Conservation (phyloP, 2,113 vertebrate species). For the Clarias batrachus region DNA sequence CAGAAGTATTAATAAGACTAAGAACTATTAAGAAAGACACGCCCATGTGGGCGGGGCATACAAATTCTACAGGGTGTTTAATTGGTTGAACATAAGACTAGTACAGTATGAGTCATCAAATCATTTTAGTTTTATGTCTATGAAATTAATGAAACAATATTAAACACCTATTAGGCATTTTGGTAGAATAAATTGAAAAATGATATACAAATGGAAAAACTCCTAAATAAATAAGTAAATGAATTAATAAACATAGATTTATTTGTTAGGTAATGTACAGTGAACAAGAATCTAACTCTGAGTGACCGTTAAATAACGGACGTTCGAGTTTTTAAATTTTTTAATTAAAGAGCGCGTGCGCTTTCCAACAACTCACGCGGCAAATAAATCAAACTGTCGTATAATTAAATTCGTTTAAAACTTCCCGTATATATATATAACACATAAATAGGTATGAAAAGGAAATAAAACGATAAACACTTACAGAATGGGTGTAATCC, state of each 20-base stretch:
- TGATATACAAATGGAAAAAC: background rate
- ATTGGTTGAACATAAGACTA: background rate
- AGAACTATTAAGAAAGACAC: background rate
- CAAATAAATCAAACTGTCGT: background rate
- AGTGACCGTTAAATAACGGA: background rate
- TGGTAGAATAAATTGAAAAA: background rate
- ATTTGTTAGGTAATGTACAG: background rate
- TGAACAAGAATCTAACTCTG: background rate
- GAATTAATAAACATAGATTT: background rate
- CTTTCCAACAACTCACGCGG: background rate
- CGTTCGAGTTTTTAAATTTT: background rate
- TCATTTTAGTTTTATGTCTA: background rate
- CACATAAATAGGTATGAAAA: background rate
- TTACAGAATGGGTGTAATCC: background rate
- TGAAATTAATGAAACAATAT: background rate
- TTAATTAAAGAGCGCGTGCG: background rate
- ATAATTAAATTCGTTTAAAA: background rate
- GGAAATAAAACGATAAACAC: background rate
- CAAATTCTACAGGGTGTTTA: background rate
- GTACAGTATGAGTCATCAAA: background rate
- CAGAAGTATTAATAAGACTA: too few species aligned
- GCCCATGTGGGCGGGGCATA: background rate
- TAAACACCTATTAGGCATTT: background rate
- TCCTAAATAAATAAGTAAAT: too few species aligned
- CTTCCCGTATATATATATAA: background rate